Percentiles rank a stretch among this genome's conserved stretches.
These are phyloP conservation scores for Coptotermes formosanus DNA, from an alignment of 1,140 invertebrate species.

Conservation along the genomic window DNA sequence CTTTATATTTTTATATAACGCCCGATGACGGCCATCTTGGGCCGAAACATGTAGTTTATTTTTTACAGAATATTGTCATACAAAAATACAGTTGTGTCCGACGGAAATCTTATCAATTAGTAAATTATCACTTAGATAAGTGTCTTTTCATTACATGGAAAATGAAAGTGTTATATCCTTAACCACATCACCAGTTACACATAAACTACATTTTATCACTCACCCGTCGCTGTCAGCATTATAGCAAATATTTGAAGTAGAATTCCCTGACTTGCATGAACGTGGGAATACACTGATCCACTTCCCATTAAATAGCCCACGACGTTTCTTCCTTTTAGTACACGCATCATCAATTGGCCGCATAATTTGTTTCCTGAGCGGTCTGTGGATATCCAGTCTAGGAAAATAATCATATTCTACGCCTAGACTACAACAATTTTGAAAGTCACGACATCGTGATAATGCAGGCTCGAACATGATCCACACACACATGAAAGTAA, in stretches of 20 bases:
- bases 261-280: neutral
- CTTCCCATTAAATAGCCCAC: neutral
- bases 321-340: neutral
- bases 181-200: too few species aligned
- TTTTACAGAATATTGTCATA: too few species aligned
- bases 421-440: neutral
- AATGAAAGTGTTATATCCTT: too few species aligned
- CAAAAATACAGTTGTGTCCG: too few species aligned
- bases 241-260: neutral
- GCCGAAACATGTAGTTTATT: too few species aligned
- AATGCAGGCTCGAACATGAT: neutral
- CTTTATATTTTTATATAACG: too few species aligned
- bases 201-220: neutral
- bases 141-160: too few species aligned
- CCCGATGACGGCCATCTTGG: too few species aligned
- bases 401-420: neutral
- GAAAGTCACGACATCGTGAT: neutral
- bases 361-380: neutral
- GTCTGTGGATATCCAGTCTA: neutral
- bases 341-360: neutral
- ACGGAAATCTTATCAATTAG: too few species aligned
- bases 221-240: neutral
- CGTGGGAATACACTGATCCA: neutral
- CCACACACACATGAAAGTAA: neutral
- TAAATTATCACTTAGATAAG: too few species aligned